phyloP scores from a whole-genome alignment of 1,140 invertebrate species.

The Habropoda laboriosa region DNA sequence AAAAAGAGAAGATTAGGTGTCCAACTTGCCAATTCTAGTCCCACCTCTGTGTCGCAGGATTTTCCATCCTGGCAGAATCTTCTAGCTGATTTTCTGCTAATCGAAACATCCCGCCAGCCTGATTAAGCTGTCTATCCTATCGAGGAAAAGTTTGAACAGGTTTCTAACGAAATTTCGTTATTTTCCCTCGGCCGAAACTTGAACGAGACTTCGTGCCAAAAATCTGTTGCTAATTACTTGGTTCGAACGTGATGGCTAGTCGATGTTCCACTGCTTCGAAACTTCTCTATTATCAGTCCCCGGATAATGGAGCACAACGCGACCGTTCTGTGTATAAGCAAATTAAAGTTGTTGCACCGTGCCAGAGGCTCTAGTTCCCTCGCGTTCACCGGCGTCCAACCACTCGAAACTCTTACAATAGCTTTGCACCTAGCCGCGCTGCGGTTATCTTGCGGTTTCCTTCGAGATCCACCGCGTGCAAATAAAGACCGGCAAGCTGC shows the following conservation, averaged over 20 bases:
- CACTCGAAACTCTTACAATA: conserved; percentile 22
- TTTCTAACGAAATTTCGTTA: not conserved
- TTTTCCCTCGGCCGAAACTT: not conserved
- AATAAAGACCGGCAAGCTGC: conserved; percentile 39
- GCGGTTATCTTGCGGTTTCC: conserved; percentile 34
- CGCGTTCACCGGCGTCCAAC: too few species aligned
- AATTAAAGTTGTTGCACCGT: conserved; percentile 22
- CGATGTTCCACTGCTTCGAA: not conserved
- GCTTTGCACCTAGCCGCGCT: not conserved
- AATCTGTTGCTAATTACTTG: not conserved
- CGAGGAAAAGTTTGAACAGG: not conserved
- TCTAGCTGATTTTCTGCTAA: not conserved
- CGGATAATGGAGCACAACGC: not conserved
- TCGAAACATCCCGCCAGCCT: not conserved
- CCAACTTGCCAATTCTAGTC: too few species aligned
- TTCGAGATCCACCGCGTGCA: conserved; percentile 13
- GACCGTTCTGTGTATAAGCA: conserved; percentile 8
- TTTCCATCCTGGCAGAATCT: too few species aligned
- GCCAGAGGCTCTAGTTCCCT: too few species aligned
- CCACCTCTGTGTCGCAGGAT: too few species aligned
- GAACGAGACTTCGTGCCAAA: not conserved
- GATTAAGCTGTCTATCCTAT: not conserved
- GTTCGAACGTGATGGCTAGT: not conserved
- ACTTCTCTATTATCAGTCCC: conserved; percentile 35
- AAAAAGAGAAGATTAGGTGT: too few species aligned